phyloP scores from a whole-genome alignment of 1,140 invertebrate genomes.

The Chionoecetes opilio region DNA sequence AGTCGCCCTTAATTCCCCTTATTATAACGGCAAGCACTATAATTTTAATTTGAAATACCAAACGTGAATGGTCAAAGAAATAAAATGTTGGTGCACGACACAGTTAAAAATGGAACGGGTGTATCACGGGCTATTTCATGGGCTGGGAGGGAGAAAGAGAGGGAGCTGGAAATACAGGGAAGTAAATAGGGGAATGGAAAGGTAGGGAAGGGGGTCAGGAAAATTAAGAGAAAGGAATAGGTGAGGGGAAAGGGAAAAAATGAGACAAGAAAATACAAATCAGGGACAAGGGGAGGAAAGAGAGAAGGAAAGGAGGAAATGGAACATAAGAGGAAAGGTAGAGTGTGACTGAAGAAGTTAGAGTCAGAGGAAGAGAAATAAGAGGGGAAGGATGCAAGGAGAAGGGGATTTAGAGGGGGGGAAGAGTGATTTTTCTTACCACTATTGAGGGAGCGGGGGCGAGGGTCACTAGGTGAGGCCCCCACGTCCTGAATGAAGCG shows the following conservation, averaged over 20 bases:
- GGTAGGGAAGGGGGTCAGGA: too few species aligned
- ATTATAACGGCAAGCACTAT: neutral
- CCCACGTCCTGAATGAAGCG: neutral
- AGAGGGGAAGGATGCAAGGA: neutral
- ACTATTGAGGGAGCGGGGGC: neutral
- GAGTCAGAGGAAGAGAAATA: too few species aligned
- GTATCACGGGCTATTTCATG: neutral
- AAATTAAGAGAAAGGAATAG: neutral
- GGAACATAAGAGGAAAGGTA: too few species aligned
- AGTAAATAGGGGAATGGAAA: neutral
- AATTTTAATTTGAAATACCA: neutral
- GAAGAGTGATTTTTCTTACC: neutral
- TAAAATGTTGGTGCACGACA: neutral
- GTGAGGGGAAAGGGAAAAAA: too few species aligned
- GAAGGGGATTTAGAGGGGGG: neutral
- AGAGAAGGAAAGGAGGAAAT: too few species aligned
- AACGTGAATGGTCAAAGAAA: neutral
- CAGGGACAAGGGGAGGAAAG: too few species aligned
- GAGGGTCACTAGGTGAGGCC: neutral
- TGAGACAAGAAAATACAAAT: too few species aligned
- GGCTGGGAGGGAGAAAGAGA: neutral
- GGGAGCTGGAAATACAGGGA: neutral
- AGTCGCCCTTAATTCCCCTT: neutral
- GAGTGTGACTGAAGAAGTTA: too few species aligned
- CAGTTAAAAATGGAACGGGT: neutral